Conservation (phyloP, 2,797 vertebrate genomes). For the Parambassis ranga region DNA sequence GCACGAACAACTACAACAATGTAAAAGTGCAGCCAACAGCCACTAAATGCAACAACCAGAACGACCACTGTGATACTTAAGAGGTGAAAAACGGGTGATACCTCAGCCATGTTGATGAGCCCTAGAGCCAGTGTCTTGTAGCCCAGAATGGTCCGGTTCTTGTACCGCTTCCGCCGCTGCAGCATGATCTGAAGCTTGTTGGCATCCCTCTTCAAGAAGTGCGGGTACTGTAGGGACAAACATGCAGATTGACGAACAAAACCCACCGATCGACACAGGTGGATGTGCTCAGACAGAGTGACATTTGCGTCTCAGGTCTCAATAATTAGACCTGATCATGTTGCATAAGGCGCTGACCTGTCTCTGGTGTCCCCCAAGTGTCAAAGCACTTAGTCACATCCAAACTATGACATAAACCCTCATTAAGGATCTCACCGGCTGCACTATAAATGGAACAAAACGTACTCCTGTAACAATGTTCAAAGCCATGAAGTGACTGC, state of each 20-base stretch:
- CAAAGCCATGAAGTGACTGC: slow-evolving; percentile 19
- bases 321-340: slow-evolving; percentile 4
- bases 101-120: slow-evolving; percentile 93
- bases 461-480: slow-evolving; percentile 20
- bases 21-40: no score
- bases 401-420: slow-evolving; percentile 34
- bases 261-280: background rate
- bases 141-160: slow-evolving; percentile 90
- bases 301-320: background rate
- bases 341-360: slow-evolving; percentile 17
- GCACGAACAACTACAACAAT: no score
- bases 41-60: no score
- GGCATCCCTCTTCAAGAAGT: slow-evolving; percentile 90
- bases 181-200: slow-evolving; percentile 94
- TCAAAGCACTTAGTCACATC: slow-evolving; percentile 23
- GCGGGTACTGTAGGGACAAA: slow-evolving; percentile 82
- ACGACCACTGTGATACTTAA: no score
- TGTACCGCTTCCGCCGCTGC: slow-evolving; percentile 88
- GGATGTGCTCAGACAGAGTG: background rate
- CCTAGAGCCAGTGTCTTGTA: slow-evolving; percentile 91
- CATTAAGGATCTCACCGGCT: slow-evolving; percentile 34
- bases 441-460: slow-evolving; percentile 33
- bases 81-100: slow-evolving; percentile 29
- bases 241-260: background rate
- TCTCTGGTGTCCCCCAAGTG: slow-evolving; percentile 1